phyloP scores from a whole-genome alignment of 1,140 invertebrate species.

The Drosophila ercepeae region DNA sequence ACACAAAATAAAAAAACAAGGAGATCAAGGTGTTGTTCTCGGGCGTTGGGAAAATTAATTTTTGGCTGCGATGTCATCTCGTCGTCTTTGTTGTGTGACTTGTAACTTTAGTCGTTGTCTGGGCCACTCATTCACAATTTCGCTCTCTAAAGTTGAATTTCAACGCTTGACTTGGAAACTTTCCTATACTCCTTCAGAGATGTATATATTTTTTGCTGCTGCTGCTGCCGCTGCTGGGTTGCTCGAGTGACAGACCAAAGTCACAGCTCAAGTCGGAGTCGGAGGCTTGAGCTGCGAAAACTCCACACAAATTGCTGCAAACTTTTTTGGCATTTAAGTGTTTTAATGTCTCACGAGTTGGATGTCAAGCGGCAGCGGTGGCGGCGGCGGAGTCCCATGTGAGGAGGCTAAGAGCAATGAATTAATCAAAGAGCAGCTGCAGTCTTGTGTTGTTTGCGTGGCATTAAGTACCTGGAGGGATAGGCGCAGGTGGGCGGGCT shows the following conservation, averaged over 20 bases:
- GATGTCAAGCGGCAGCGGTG: too few species aligned
- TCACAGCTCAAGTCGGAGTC: slow-evolving; percentile 3
- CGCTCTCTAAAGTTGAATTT: slow-evolving; percentile 75
- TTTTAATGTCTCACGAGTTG: slow-evolving; percentile 77
- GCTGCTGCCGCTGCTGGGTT: background rate
- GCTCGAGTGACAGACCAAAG: slow-evolving; percentile 14
- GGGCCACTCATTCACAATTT: slow-evolving; percentile 48
- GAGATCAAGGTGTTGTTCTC: slow-evolving; percentile 42
- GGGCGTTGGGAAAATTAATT: slow-evolving; percentile 73
- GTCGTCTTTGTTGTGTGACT: slow-evolving; percentile 72
- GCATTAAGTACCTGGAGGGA: slow-evolving; percentile 59
- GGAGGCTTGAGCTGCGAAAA: slow-evolving; percentile 29
- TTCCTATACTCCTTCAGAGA: too few species aligned
- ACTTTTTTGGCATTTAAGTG: slow-evolving; percentile 72
- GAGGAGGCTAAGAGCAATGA: slow-evolving; percentile 30
- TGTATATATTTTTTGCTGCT: background rate
- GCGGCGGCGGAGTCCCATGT: too few species aligned
- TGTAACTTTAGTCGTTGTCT: slow-evolving; percentile 68
- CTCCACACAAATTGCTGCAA: slow-evolving; percentile 71
- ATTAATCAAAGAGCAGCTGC: slow-evolving; percentile 68
- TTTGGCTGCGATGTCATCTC: slow-evolving; percentile 52
- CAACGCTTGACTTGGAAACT: slow-evolving; percentile 74
- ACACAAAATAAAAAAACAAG: slow-evolving; percentile 8
- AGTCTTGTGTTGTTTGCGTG: slow-evolving; percentile 30
- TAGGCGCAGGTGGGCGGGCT: slow-evolving; percentile 1